Evolutionary conservation across 2,888 invertebrate species (phyloP).

Genomic region (Noctuana brunneofusca): DNA sequence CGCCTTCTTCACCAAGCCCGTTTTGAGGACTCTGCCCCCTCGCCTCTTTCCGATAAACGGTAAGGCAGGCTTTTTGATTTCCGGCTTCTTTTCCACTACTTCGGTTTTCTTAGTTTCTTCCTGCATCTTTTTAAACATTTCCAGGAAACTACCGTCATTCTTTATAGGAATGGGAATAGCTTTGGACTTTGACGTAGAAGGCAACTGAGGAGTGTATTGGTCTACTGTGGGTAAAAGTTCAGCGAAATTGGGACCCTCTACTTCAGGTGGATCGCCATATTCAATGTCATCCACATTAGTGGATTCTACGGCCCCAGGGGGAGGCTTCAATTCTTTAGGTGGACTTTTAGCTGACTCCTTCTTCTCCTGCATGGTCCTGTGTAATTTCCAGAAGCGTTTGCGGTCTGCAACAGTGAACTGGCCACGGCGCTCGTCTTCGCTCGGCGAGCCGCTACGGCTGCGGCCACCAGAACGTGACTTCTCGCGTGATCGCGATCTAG

Average conservation of each 20-base stretch:
- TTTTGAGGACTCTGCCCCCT: slow-evolving; percentile 93
- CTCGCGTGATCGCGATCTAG: slow-evolving; percentile 37
- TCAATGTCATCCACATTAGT: slow-evolving; percentile 64
- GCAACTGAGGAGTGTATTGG: slow-evolving; percentile 53
- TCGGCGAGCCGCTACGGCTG: slow-evolving; percentile 53
- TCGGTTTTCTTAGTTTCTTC: slow-evolving; percentile 81
- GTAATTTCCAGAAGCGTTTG: slow-evolving; percentile 74
- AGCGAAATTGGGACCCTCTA: slow-evolving; percentile 75
- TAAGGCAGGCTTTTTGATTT: slow-evolving; percentile 70
- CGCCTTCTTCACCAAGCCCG: slow-evolving; percentile 94
- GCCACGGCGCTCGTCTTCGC: slow-evolving; percentile 71
- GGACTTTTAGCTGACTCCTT: slow-evolving; percentile 57
- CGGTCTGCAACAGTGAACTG: slow-evolving; percentile 77
- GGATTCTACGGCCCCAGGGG: slow-evolving; percentile 68
- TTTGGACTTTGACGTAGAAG: slow-evolving; percentile 75
- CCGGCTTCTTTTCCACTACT: slow-evolving; percentile 61
- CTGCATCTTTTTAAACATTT: slow-evolving; percentile 96
- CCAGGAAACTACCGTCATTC: slow-evolving; percentile 95
- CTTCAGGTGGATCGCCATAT: slow-evolving; percentile 74
- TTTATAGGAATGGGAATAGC: slow-evolving; percentile 87
- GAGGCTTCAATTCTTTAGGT: slow-evolving; percentile 67
- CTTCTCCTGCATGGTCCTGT: slow-evolving; percentile 60
- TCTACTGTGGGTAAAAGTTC: slow-evolving; percentile 60
- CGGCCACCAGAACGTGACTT: slow-evolving; percentile 56
- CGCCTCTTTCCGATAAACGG: slow-evolving; percentile 90